Evolutionary conservation across 2,888 invertebrate species (phyloP).

Genomic region (Harpalus rufipes): DNA sequence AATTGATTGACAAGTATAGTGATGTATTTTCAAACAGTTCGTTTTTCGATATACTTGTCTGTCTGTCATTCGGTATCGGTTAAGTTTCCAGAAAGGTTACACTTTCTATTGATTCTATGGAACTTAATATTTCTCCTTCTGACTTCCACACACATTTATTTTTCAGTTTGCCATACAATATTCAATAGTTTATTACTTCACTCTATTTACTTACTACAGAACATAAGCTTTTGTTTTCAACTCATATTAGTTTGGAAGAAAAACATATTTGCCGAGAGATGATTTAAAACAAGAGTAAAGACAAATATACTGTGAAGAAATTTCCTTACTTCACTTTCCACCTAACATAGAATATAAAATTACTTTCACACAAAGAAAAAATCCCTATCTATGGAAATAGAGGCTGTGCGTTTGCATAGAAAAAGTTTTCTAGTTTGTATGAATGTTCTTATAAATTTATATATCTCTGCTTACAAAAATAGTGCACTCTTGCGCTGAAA

Average conservation of each 20-base stretch:
- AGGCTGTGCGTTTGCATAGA: too few relatives aligned
- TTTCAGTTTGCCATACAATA: conserved; percentile 42
- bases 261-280: neutral
- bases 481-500: too few relatives aligned
- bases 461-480: too few relatives aligned
- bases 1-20: conserved; percentile 40
- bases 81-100: conserved; percentile 50
- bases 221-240: conserved; percentile 36
- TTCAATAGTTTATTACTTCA: conserved; percentile 49
- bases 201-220: conserved; percentile 30
- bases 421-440: too few relatives aligned
- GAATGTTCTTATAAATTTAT: too few relatives aligned
- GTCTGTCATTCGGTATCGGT: conserved; percentile 40
- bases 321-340: too few relatives aligned
- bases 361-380: neutral
- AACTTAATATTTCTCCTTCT: conserved; percentile 35
- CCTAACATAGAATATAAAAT: too few relatives aligned
- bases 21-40: conserved; percentile 36
- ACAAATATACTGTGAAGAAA: neutral
- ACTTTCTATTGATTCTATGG: conserved; percentile 43
- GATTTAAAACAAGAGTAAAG: neutral
- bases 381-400: too few relatives aligned
- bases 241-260: conserved; percentile 36
- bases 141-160: conserved; percentile 30
- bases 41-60: conserved; percentile 48